Evolutionary conservation across 2,888 invertebrate genomes (phyloP).

Genomic region (Lasioglossum marginatum): DNA sequence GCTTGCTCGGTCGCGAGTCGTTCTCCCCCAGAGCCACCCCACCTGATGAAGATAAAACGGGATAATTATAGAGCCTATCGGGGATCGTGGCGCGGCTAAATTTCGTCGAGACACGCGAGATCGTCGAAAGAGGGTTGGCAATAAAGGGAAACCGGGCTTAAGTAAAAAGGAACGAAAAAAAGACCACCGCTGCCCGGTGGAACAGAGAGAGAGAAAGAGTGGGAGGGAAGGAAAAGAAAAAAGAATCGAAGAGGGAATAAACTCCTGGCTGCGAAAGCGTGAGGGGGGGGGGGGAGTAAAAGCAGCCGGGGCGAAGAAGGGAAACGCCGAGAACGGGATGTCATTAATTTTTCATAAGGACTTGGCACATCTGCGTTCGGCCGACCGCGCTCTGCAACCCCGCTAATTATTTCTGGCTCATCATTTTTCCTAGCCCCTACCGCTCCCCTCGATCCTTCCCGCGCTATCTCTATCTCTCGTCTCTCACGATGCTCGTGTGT

Average conservation of each 20-base stretch:
- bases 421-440: constrained; percentile 49
- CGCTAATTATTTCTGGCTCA: constrained; percentile 73
- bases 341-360: constrained; percentile 72
- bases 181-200: neutral
- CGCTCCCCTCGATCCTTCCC: constrained; percentile 11
- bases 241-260: constrained; percentile 58
- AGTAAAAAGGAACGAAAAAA: constrained; percentile 42
- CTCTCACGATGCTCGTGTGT: neutral
- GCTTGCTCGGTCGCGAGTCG: constrained; percentile 65
- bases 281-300: constrained; percentile 43
- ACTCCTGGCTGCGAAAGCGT: constrained; percentile 25
- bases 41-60: constrained; percentile 83
- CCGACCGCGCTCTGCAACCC: constrained; percentile 56
- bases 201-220: constrained; percentile 1
- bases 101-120: constrained; percentile 82
- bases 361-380: constrained; percentile 69
- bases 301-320: constrained; percentile 36
- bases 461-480: constrained; percentile 13
- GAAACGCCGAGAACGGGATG: constrained; percentile 53
- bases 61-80: constrained; percentile 83
- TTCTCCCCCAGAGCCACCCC: constrained; percentile 59
- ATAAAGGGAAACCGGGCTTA: constrained; percentile 74
- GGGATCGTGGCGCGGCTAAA: constrained; percentile 80
- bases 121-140: constrained; percentile 78
- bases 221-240: constrained; percentile 15